Base-by-base conservation (phyloP, 2,113 vertebrate genomes). In the Halcyon senegalensis region DNA sequence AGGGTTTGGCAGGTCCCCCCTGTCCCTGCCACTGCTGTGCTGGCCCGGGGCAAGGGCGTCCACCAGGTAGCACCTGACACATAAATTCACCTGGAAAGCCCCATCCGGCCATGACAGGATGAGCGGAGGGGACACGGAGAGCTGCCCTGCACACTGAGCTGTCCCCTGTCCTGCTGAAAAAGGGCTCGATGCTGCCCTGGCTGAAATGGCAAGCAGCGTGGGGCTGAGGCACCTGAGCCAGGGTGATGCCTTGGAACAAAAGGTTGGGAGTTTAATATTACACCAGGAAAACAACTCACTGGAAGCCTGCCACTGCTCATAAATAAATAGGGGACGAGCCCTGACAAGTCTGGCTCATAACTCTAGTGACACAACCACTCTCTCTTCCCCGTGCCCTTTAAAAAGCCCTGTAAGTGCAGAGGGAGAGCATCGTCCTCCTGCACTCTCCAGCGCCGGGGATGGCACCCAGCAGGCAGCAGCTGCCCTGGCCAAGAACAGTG, bases 281-380 rank as follows among this genome's bases (percentile, higher is more conserved):
- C 85, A 72, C 41, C 50, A 67, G 82, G 66, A 93, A 92, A 96
- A 87, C 80, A 96, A 59, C 69, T 46, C n/a, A 2, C 77, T 96
- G 95, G 92, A 92, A 94, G 69, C 48, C 39, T 73, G 84, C 95
- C 77, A 50, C 46, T 0, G 1, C 12, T 94, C 53, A 30, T 84
- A 94, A 97, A 91, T 62, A 95, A 96, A 87, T 11, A 84, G 9
- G 21, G 80, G 77, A 80, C 0, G 39, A 85, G 96, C 77, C 91
- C 83, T 50, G 75, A 8, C 94, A 87, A 56, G 94, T 44, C n/a
- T 5, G 5, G 69, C 78, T 92, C 76, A 4, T 15, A 85, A 67
- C 63, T 77, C 68, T 1, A 1, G 88, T 89, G 96, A 66, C 90
- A 93, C 63, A 80, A 78, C 46, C 0, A 0, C 23, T 44, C 30